Base-by-base conservation (phyloP, 64 coral and sea anemone genomes). In the Pachyseris speciosa region DNA sequence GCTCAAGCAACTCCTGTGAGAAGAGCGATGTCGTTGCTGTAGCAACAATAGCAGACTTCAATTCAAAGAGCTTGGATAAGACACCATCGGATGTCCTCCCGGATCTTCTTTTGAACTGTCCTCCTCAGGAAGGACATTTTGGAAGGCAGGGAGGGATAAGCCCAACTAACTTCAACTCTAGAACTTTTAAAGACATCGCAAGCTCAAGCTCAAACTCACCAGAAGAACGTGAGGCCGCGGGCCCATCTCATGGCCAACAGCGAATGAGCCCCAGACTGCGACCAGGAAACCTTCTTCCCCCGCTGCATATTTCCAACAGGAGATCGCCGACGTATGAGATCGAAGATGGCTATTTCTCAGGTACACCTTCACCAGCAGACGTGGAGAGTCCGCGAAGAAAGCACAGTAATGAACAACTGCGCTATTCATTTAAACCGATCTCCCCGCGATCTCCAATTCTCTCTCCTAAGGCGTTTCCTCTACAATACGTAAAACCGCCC, bases 301-400 rank as follows among this genome's bases (percentile, higher is more conserved):
- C 95, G 52, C 75, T 97, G 51, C 69, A 36, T 13, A 86, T 90
- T 58, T 64, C 59, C 36, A 64, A 69, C 20, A 27, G 64, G 36
- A 47, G 63, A 41, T 33, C 84, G 74, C 37, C 75, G n/a, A 57
- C 84, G 16, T 37, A 87, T 34, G 75, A 93, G 20, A 37, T 64
- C 6, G 94, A 96, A 15, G 94, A 96, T 8, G 84, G 90, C 0
- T 96, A 89, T 43, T 84, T 92, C 76, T 96, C 84, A 3, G 80
- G 89, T 17, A 76, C 89, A 36, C 84, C 84, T 24, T 96, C 94
- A 65, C 89, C 94, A 30, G 63, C 85, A 17, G 83, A 92, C 43
- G 32, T 84, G 1, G 78, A 93, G n/a, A 92, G 94, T 32, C 65
- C 94, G 8, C 45, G 24, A 9, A 72, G 68, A 69, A 81, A 81